phyloP scores from a whole-genome alignment of 2,888 invertebrate genomes.

The Lepetodrilus schrolli region DNA sequence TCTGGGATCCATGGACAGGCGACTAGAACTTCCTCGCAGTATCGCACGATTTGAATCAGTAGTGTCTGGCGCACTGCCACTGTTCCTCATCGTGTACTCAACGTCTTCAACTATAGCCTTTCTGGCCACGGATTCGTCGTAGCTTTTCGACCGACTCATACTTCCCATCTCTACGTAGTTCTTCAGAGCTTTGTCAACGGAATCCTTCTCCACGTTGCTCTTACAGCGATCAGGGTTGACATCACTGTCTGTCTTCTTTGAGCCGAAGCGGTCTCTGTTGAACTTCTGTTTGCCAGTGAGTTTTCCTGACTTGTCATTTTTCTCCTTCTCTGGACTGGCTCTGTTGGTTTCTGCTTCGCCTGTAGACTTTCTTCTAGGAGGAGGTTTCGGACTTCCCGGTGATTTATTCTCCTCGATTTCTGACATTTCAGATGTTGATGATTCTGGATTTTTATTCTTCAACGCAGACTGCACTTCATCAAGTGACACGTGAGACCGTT shows the following conservation, averaged over 20 bases:
- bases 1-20: constrained; percentile 57
- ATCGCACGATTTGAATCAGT: constrained; percentile 39
- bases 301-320: constrained; percentile 55
- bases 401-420: constrained; percentile 17
- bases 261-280: constrained; percentile 63
- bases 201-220: constrained; percentile 65
- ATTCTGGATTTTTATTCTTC: constrained; percentile 27
- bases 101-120: constrained; percentile 50
- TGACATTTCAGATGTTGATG: constrained; percentile 9
- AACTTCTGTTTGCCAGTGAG: constrained; percentile 65
- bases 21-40: constrained; percentile 50
- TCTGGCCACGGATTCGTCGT: constrained; percentile 66
- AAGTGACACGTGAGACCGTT: constrained; percentile 57
- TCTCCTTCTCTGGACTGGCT: constrained; percentile 20
- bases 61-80: constrained; percentile 44
- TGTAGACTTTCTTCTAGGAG: constrained; percentile 44
- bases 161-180: constrained; percentile 54
- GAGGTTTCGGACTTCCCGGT: constrained; percentile 28
- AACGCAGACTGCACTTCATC: constrained; percentile 66
- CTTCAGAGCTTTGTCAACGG: constrained; percentile 62
- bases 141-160: constrained; percentile 69
- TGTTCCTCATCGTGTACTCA: constrained; percentile 43
- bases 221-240: constrained; percentile 55
- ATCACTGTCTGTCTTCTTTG: constrained; percentile 52
- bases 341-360: constrained; percentile 7